Base-by-base conservation (phyloP, 2,888 invertebrate species). In the Corbicula japonica region DNA sequence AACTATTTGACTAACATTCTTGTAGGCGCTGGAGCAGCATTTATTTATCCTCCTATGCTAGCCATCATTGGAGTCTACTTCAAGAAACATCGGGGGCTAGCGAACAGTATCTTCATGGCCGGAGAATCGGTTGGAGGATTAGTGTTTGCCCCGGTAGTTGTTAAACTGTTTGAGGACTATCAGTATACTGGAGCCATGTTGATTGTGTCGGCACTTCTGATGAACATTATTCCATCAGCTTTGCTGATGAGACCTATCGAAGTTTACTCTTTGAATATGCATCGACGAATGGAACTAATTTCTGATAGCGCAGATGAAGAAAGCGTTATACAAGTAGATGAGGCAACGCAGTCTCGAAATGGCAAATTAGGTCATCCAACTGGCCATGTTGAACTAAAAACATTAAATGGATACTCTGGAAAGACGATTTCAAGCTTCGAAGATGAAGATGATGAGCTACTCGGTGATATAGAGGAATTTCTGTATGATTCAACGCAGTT, bases 21-120 rank as follows among this genome's bases (percentile, higher is more conserved):
- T n/a, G n/a, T n/a, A 80, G 80, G 83, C 46, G 26, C 72, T 21
- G 76, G 77, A 6, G 26, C 78, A 8, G 71, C 80, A 1, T 21
- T 80, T 26, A 65, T 71, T 15, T 35, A 69, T 46, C 75, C 77
- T n/a, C 77, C 77, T 21, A 72, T 76, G 34, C 23, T 80, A 12
- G 52, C 62, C 4, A 61, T 80, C 4, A 58, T 80, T 28, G 80
- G 80, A 5, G 41, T 46, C 5, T 83, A 83, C 44, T 83, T 83
- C 56, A 50, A 75, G 21, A 69, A 66, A 23, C 71, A 77, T 34
- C 41, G 77, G 4, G 83, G 80, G 23, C 50, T 83, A 32, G 83
- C 79, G 3, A 83, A 83, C 54, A 80, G 77, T 30, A 60, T 76
- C 8, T 56, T 65, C 38, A 65, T 54, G 8, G 62, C 44, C 8